Base-by-base conservation (phyloP, 1,140 invertebrate genomes). In the Rhynchophorus ferrugineus region DNA sequence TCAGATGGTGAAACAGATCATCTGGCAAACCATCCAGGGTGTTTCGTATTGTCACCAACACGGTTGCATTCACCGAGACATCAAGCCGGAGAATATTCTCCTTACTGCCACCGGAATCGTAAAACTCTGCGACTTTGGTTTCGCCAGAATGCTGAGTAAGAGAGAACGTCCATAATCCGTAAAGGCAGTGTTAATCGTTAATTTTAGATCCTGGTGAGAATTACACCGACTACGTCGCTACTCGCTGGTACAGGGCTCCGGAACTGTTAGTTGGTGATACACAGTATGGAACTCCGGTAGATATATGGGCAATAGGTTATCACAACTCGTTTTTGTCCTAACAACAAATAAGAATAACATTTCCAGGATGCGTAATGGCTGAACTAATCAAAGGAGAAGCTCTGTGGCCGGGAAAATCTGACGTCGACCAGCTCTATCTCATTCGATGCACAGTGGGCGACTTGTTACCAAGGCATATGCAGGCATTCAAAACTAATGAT, bases 221-320 rank as follows among this genome's bases (percentile, higher is more conserved):
- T 69, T 98, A 97, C 68, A 99, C 96, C 44, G 96, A 99, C 71
- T 99, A 99, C 71, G 96, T 99, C 38, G 96, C 96, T 1, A 99
- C 96, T 3, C 76, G 96, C 18, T 99, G 95, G 95, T 99, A 99
- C 71, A 76, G 96, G 46, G 89, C 94, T 11, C 95, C 93, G 0
- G 96, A 99, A 73, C 75, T 99, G 7, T 75, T 99, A 16, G 95
- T 99, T 0, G 96, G 96, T 0, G 96, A 99, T 67, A 96, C 92
- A 2, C 86, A 93, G 66, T 99, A 99, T 67, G 91, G 95, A 3
- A 89, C 93, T 0, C 87, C 93, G 0, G 96, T 99, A 0, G 95
- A 99, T 68, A 89, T 99, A 9, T 99, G 95, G 95, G 95, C 94
- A 7, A 87, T 91, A 44, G 86, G 82, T 82, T n/a, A n/a, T n/a